Evolutionary conservation across 2,113 vertebrate genomes (phyloP), one percentile per base, ranked within the genome.

Genomic region (Danionella cerebrum): DNA sequence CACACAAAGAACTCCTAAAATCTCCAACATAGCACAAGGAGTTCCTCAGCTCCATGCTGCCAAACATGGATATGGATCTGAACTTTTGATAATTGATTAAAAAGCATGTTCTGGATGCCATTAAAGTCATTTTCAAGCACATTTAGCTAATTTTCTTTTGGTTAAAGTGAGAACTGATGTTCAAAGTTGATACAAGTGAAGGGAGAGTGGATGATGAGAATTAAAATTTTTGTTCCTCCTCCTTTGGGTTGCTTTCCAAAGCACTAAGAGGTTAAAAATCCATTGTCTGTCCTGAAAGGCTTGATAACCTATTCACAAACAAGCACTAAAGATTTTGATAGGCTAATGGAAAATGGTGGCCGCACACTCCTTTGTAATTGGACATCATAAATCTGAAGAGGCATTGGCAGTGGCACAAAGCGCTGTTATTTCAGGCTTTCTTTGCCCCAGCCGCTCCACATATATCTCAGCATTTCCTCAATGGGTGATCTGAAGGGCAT

Each of bases 301-400:
- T 82, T 80, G 69, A 82, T 87, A 80, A 79, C 86, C 86, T 74
- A 79, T 85, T 86, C 87, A 89, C 84, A 83, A 81, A 83, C 80
- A 78, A 79, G 86, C 86, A 86, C 85, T 84, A 85, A 85, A 90
- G 87, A 83, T 79, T 80, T 80, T 83, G 84, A 76, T 76, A 86
- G 89, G 88, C 92, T 87, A 92, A 95, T 94, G 90, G 90, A 85
- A 91, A 88, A 79, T 77, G 78, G 74, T 72, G 85, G 87, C 80
- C 75, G 82, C 78, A 80, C 81, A 62, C 82, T 84, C 29, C 65
- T 83, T 91, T 91, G 86, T 92, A 89, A 88, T 81, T 84, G 78
- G 84, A 74, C 83, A 79, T 88, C 88, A 92, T 98, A 93, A 94
- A 97, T 97, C 93, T 92, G 88, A 79, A 82, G 80, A 79, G 81